A percentile compares a stretch with the other conserved stretches of the same genome.
These are phyloP conservation scores for Melipona bicolor DNA, from an alignment of 2,888 invertebrate species.

Conservation along the genomic window DNA sequence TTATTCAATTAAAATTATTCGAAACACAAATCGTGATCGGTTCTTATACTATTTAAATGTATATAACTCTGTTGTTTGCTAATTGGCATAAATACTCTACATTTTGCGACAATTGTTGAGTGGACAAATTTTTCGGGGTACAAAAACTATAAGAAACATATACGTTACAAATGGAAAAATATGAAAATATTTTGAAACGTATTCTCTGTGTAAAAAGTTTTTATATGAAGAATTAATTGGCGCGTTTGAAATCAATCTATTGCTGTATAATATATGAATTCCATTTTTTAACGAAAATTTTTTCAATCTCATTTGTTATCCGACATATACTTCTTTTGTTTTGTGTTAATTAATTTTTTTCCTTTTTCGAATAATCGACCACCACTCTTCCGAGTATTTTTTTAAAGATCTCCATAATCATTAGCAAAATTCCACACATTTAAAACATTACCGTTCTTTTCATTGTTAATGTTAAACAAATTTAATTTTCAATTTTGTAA, in stretches of 20 bases:
- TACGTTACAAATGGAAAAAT: constrained; percentile 66
- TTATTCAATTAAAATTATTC: constrained; percentile 55
- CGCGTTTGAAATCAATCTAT: constrained; percentile 55
- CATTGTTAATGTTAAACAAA: constrained; percentile 30
- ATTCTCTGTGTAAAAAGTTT: constrained; percentile 57
- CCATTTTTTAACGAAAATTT: constrained; percentile 35
- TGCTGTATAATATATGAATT: constrained; percentile 53
- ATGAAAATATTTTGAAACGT: constrained; percentile 61
- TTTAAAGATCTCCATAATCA: constrained; percentile 33
- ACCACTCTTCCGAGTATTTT: constrained; percentile 40
- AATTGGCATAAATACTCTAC: constrained; percentile 83
- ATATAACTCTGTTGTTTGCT: constrained; percentile 82
- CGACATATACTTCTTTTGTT: constrained; percentile 40
- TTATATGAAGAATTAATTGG: constrained; percentile 59
- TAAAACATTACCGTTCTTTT: constrained; percentile 35
- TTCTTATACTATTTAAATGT: constrained; percentile 82
- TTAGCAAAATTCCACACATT: constrained; percentile 24
- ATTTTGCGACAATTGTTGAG: constrained; percentile 80
- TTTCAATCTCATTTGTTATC: constrained; percentile 40
- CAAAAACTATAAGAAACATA: constrained; percentile 76
- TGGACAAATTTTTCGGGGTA: constrained; percentile 73
- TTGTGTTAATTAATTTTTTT: constrained; percentile 22
- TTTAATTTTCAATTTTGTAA: constrained; percentile 57
- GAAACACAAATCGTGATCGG: constrained; percentile 79
- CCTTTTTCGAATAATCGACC: constrained; percentile 39